Percentiles rank a stretch among this genome's conserved stretches.
These are phyloP conservation scores for Criorhina ranunculi DNA, from an alignment of 2,888 invertebrate species.

Conservation along the genomic window DNA sequence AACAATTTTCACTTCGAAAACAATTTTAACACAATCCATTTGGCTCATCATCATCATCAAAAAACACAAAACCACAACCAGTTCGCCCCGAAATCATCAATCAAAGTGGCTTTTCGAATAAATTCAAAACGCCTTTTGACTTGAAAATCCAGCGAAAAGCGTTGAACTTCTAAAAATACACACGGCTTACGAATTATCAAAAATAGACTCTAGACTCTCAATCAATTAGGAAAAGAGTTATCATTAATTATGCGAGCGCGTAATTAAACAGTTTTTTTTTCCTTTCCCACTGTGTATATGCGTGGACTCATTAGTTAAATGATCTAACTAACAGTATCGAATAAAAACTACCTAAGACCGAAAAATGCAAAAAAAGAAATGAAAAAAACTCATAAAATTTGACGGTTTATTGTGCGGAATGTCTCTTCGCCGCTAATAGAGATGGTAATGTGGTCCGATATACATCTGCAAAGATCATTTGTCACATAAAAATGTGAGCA, in stretches of 20 bases:
- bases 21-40: constrained; percentile 34
- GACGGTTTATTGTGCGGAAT: constrained; percentile 1
- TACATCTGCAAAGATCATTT: neutral
- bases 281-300: neutral
- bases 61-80: neutral
- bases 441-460: constrained; percentile 19
- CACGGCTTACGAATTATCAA: neutral
- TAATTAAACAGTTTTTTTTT: constrained; percentile 20
- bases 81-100: constrained; percentile 42
- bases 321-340: constrained; percentile 5
- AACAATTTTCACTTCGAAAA: constrained; percentile 34
- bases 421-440: constrained; percentile 14
- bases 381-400: neutral
- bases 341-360: neutral
- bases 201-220: constrained; percentile 22
- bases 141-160: constrained; percentile 24
- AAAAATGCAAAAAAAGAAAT: constrained; percentile 2
- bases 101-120: constrained; percentile 49
- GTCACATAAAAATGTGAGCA: constrained; percentile 17
- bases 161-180: constrained; percentile 12
- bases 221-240: constrained; percentile 29
- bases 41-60: constrained; percentile 30
- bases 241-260: constrained; percentile 21
- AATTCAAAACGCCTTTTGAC: constrained; percentile 33
- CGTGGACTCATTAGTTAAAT: constrained; percentile 2